These are phyloP conservation scores for Didymodactylos carnosus DNA, from an alignment of 2,888 invertebrate species.

Conservation along the genomic window DNA sequence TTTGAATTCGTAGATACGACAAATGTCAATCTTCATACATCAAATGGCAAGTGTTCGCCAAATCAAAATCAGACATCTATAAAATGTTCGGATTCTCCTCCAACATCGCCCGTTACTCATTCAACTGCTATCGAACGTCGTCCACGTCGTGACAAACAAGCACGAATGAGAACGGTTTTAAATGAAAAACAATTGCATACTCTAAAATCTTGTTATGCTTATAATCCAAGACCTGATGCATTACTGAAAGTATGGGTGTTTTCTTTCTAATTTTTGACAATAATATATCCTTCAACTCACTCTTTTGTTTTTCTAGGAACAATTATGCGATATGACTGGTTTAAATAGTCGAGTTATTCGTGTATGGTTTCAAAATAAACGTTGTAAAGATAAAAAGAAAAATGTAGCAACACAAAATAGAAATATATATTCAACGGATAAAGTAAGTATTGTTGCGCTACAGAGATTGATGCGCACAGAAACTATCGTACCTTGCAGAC, in stretches of 20 bases:
- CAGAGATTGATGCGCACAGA: no score
- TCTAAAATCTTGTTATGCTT: background rate
- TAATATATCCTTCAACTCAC: no score
- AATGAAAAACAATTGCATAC: background rate
- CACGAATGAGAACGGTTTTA: background rate
- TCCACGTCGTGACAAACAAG: background rate
- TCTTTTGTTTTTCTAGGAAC: no score
- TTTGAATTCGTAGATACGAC: no score
- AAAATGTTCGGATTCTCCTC: background rate
- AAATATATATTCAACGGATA: no score
- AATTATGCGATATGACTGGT: conserved; percentile 96
- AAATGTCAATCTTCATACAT: background rate
- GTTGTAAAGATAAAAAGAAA: conserved; percentile 43
- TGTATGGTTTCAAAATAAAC: conserved; percentile 75
- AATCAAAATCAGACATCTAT: no score
- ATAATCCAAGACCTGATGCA: background rate
- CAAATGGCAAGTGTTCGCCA: background rate
- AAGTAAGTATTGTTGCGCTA: no score
- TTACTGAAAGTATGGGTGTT: no score
- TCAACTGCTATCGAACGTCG: background rate
- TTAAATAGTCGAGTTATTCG: conserved; percentile 88
- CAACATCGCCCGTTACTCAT: background rate
- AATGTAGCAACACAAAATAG: conserved; percentile 45
- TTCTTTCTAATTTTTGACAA: no score
- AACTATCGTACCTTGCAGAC: no score